Evolutionary conservation across 2,797 vertebrate genomes (phyloP).

Genomic region (Gymnothorax reevesii): DNA sequence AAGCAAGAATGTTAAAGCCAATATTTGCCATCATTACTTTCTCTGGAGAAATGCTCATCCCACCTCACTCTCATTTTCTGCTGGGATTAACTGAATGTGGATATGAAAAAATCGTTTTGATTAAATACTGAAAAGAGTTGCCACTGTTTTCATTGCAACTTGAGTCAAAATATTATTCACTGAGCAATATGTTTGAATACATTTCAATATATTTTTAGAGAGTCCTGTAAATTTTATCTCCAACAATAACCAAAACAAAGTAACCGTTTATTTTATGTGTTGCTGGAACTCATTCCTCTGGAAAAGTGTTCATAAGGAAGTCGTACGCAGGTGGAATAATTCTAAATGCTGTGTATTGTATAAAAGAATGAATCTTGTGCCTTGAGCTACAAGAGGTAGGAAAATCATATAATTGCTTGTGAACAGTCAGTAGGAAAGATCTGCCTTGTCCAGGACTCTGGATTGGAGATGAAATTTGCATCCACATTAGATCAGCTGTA

Average conservation of each 20-base stretch:
- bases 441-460: too few relatives aligned
- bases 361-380: background rate
- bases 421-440: too few relatives aligned
- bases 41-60: background rate
- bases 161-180: background rate
- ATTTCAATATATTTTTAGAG: background rate
- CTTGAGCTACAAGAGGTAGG: background rate
- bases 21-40: constrained; percentile 16
- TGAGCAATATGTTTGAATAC: background rate
- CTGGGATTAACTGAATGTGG: background rate
- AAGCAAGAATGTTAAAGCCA: constrained; percentile 4
- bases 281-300: background rate
- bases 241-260: background rate
- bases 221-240: background rate
- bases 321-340: background rate
- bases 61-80: constrained; percentile 9
- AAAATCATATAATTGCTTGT: too few relatives aligned
- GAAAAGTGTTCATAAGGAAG: background rate
- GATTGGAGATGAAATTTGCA: too few relatives aligned
- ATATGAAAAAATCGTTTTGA: constrained; percentile 1
- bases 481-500: too few relatives aligned
- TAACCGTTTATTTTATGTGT: background rate
- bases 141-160: background rate
- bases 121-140: background rate
- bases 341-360: background rate